Evolutionary conservation across 1,140 invertebrate species (phyloP).

Genomic region (Cydia strobilella): DNA sequence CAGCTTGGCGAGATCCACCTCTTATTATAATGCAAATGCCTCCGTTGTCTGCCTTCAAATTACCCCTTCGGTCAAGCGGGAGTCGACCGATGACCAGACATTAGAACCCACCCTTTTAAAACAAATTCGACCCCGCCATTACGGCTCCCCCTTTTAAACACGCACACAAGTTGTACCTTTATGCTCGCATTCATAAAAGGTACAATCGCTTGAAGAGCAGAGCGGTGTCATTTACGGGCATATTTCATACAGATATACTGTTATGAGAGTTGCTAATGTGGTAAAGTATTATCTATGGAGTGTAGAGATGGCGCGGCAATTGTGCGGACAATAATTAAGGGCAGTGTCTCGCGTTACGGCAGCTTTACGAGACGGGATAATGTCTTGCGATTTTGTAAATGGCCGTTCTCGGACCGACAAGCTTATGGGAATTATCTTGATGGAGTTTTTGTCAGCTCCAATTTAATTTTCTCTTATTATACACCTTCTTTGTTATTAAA

Average conservation of each 20-base stretch:
- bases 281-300: constrained; percentile 54
- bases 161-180: constrained; percentile 51
- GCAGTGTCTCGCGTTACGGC: constrained; percentile 52
- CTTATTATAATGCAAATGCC: constrained; percentile 77
- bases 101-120: constrained; percentile 74
- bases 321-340: constrained; percentile 71
- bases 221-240: constrained; percentile 44
- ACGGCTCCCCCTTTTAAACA: constrained; percentile 32
- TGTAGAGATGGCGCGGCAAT: constrained; percentile 59
- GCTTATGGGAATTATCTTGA: constrained; percentile 33
- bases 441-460: constrained; percentile 18
- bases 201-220: constrained; percentile 34
- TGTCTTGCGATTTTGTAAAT: constrained; percentile 60
- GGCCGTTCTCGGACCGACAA: constrained; percentile 37
- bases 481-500: background rate
- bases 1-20: constrained; percentile 57
- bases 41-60: constrained; percentile 77
- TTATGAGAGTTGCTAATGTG: constrained; percentile 71
- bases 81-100: constrained; percentile 65
- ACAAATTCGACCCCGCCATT: constrained; percentile 53
- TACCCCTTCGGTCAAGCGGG: constrained; percentile 72
- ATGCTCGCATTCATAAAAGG: constrained; percentile 36
- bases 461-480: constrained; percentile 20
- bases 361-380: constrained; percentile 55
- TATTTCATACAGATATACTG: constrained; percentile 72